Percentiles rank a stretch among this genome's conserved stretches.
phyloP scores from a whole-genome alignment of 2,113 vertebrate species.

The Rattus rattus region DNA sequence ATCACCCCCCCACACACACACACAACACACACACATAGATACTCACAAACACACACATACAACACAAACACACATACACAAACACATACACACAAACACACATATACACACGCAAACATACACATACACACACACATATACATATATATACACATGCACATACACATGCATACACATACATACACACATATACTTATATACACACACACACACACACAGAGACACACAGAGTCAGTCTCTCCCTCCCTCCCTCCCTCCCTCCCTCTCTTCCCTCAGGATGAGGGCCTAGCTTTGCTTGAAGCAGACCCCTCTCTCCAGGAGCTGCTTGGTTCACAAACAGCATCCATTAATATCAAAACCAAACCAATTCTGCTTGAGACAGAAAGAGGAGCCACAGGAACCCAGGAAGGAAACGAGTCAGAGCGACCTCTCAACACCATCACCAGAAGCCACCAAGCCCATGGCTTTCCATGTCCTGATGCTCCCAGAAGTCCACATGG shows the following conservation, averaged over 20 bases:
- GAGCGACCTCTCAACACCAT: not conserved
- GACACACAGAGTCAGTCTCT: too few relatives aligned
- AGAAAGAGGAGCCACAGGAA: not conserved
- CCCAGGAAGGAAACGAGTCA: not conserved
- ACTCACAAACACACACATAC: too few relatives aligned
- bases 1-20: not conserved
- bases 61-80: too few relatives aligned
- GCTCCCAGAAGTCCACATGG: not conserved
- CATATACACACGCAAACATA: too few relatives aligned
- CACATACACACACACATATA: too few relatives aligned
- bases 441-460: not conserved
- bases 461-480: not conserved
- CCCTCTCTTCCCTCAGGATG: too few relatives aligned
- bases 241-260: too few relatives aligned
- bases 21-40: not conserved
- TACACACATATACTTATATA: too few relatives aligned
- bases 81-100: too few relatives aligned
- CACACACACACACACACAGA: too few relatives aligned
- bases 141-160: too few relatives aligned
- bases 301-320: not conserved
- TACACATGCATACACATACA: too few relatives aligned
- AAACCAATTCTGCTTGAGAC: not conserved
- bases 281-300: not conserved
- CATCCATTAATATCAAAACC: not conserved
- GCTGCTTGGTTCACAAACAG: not conserved